phyloP scores from a whole-genome alignment of 2,888 invertebrate species.

The Drosophila rubida region DNA sequence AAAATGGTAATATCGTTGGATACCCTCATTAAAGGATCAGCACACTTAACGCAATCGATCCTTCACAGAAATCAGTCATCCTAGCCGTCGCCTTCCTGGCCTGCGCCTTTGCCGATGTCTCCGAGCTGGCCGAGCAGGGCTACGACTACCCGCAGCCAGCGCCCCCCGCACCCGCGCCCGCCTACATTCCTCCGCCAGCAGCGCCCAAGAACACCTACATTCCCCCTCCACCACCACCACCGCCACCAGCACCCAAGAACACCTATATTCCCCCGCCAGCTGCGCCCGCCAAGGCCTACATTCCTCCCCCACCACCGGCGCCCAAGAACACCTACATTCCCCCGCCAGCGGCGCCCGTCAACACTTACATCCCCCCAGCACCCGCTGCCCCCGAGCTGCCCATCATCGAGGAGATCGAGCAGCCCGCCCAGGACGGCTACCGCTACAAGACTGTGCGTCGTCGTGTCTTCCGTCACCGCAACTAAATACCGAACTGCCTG shows the following conservation, averaged over 20 bases:
- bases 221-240: slow-evolving; percentile 63
- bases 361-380: slow-evolving; percentile 54
- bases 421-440: slow-evolving; percentile 73
- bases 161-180: slow-evolving; percentile 40
- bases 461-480: slow-evolving; percentile 75
- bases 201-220: slow-evolving; percentile 46
- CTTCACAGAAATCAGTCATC: slow-evolving; percentile 63
- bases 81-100: slow-evolving; percentile 73
- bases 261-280: slow-evolving; percentile 50
- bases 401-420: slow-evolving; percentile 60
- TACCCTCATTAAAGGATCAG: slow-evolving; percentile 14
- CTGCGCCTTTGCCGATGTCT: slow-evolving; percentile 72
- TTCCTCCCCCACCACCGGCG: slow-evolving; percentile 64
- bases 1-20: slow-evolving; percentile 51
- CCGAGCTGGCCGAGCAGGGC: slow-evolving; percentile 60
- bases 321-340: slow-evolving; percentile 68
- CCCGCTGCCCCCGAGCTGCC: slow-evolving; percentile 61
- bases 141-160: slow-evolving; percentile 73
- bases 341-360: slow-evolving; percentile 59
- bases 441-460: slow-evolving; percentile 75
- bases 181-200: slow-evolving; percentile 41
- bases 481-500: slow-evolving; percentile 31
- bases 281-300: slow-evolving; percentile 34
- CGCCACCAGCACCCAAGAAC: slow-evolving; percentile 38
- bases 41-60: not conserved